Base-by-base conservation (phyloP, 2,888 invertebrate species). In the Stenichneumon culpator region DNA sequence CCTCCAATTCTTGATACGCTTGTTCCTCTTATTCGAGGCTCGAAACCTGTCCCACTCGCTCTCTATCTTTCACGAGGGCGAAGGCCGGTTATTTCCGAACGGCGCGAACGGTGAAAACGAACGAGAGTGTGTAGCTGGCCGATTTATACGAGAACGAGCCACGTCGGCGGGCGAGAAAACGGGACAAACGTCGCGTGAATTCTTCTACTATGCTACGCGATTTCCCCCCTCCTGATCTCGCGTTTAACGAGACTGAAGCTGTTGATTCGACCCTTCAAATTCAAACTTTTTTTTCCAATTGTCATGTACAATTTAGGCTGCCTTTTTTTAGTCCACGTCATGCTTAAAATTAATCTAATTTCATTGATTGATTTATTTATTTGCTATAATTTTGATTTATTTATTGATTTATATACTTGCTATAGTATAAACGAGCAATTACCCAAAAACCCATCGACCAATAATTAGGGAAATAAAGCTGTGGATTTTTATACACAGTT, bases 71-170 rank as follows among this genome's bases (percentile, higher is more conserved):
- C 75, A 89, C 87, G 88, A 87, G 88, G 87, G 86, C 88, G 89
- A 90, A 90, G 89, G 89, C 87, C 89, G 89, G 89, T 90, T 90
- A 90, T 90, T 90, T 90, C 88, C 87, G 89, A 89, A 87, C 86
- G 78, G 84, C 89, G 81, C 85, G 67, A 78, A 81, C 86, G 84
- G 85, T 88, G 87, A 88, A 89, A 89, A 88, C 87, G 86, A 84
- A 87, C 86, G 87, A 87, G 84, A 80, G 87, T 83, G 87, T 82
- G 72, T 65, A 65, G 68, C 79, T 78, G 83, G 74, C 79, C 74
- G 83, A 86, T 83, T 86, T 85, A 85, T 74, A 81, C 72, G 82
- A 67, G 82, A 85, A 82, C 84, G 79, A 81, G 83, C 80, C 70
- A 84, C 86, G 84, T 86, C 81, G 85, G 77, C 85, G 79, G 75